A percentile compares a stretch with the other conserved stretches of the same genome.
Evolutionary conservation across 2,113 vertebrate genomes (phyloP).

Genomic region (Pluvianellus socialis): DNA sequence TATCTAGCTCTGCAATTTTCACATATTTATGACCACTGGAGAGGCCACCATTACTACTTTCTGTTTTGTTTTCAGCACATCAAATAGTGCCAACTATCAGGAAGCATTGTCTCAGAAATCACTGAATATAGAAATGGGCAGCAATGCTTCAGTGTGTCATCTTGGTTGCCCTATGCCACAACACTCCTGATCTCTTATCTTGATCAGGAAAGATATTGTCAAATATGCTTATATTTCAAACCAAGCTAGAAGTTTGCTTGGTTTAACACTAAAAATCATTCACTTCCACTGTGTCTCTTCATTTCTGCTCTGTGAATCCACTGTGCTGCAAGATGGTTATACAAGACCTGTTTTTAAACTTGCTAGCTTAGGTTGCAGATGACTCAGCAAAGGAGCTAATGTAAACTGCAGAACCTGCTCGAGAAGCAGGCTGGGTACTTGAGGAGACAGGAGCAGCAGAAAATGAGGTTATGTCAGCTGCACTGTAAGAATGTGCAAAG

Average conservation of each 20-base stretch:
- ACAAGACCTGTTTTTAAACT: not conserved
- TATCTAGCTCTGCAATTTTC: not conserved
- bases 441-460: not conserved
- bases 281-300: not conserved
- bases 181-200: accelerated
- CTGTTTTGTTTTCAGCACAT: not conserved
- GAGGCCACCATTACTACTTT: not conserved
- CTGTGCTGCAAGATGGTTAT: not conserved
- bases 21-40: not conserved
- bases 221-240: not conserved
- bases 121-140: not conserved
- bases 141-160: not conserved
- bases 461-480: not conserved
- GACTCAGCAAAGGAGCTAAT: not conserved
- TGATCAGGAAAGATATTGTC: not conserved
- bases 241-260: not conserved
- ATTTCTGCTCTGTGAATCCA: not conserved
- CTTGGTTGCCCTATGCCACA: not conserved
- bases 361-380: not conserved
- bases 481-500: not conserved
- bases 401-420: not conserved
- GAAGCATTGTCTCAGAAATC: not conserved
- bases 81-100: not conserved
- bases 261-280: not conserved
- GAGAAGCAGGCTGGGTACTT: not conserved